Base-by-base conservation (phyloP, 2,888 invertebrate species). In the Anthophora plumipes region DNA sequence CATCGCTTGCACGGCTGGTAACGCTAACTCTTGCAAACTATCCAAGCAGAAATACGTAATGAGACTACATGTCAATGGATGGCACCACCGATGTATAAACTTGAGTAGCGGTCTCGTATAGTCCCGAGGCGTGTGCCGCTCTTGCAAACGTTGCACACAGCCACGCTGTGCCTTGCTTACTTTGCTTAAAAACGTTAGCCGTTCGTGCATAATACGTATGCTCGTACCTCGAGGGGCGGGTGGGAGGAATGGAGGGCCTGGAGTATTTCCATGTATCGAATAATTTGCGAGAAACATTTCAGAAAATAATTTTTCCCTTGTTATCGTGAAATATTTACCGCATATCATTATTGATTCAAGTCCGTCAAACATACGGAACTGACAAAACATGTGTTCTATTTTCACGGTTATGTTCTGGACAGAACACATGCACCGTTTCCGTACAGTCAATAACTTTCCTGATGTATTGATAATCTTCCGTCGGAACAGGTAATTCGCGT, bases 11-110 rank as follows among this genome's bases (percentile, higher is more conserved):
- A 57, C 80, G 66, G 75, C 74, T 67, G 80, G 79, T 82, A 82
- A 82, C 76, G 69, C 73, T 72, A 80, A 80, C 80, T 77, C 80
- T 69, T 37, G 76, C 72, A 41, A 80, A 69, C 76, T 76, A 73
- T 69, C 72, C 69, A 73, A 69, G 69, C 76, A 73, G 82, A 82
- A 80, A 82, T 46, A 61, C 55, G 75, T 82, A 82, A 80, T 77
- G 70, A 77, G 80, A 80, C 72, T 80, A 57, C 71, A 57, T 73
- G 82, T 80, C 85, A 75, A 85, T 77, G 85, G 83, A 85, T 83
- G 85, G 85, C 83, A 83, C 77, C 85, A 79, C 76, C 68, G 68
- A 83, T 83, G 73, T 82, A 79, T 77, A 83, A 80, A 78, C 68
- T 66, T 66, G 55, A 67, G 25, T 37, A 41, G 70, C 63, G 55